phyloP scores from a whole-genome alignment of 2,888 invertebrate genomes.

The Pseudococcus jackbeardsleyi region DNA sequence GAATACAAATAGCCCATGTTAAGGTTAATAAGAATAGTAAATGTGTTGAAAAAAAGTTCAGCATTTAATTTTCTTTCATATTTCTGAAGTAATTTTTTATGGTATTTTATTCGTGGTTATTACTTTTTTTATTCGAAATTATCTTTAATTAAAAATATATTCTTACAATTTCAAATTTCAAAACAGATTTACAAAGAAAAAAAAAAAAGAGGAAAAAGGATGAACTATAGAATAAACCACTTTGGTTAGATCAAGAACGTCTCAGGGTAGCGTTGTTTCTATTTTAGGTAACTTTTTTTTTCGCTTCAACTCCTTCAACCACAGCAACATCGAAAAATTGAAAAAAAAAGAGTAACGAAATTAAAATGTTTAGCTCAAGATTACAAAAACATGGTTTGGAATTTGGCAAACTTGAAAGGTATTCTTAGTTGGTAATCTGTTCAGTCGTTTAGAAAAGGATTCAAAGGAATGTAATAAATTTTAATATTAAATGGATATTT shows the following conservation, averaged over 20 bases:
- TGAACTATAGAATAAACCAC: too few relatives aligned
- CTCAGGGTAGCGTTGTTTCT: too few relatives aligned
- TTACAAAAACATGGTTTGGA: neutral
- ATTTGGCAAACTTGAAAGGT: neutral
- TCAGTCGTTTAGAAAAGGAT: neutral
- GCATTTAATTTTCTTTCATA: neutral
- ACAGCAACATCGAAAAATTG: neutral
- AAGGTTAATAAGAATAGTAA: neutral
- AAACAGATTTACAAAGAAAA: too few relatives aligned
- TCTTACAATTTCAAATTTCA: too few relatives aligned
- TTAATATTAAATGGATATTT: neutral
- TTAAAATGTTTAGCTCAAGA: neutral
- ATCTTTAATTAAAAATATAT: too few relatives aligned
- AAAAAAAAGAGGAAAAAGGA: too few relatives aligned
- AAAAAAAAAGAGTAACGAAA: neutral
- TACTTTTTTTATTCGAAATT: too few relatives aligned
- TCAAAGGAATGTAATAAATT: conserved; percentile 2
- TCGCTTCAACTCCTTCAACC: too few relatives aligned
- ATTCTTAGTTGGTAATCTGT: neutral
- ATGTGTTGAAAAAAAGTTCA: neutral
- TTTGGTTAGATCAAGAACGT: too few relatives aligned
- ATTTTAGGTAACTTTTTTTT: too few relatives aligned
- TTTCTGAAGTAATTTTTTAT: neutral
- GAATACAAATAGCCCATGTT: conserved; percentile 30
- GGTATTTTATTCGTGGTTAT: too few relatives aligned